phyloP scores from a whole-genome alignment of 2,888 invertebrate species.

The Clivina fossor region DNA sequence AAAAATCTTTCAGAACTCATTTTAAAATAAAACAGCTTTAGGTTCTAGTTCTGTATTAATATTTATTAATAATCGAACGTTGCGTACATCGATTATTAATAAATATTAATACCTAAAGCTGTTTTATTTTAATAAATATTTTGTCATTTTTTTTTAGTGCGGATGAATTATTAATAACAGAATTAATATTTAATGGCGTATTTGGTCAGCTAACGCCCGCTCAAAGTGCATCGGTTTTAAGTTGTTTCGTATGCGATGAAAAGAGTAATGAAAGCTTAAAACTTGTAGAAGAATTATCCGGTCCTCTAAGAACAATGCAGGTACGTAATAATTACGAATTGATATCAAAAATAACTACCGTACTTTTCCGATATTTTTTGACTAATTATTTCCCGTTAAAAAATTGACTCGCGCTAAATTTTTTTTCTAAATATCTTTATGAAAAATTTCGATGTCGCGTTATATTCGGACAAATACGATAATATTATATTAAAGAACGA shows the following conservation, averaged over 20 bases:
- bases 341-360: background rate
- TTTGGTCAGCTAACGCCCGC: constrained; percentile 83
- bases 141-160: constrained; percentile 59
- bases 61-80: too few species aligned
- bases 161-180: constrained; percentile 95
- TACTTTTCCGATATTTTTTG: background rate
- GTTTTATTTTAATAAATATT: too few species aligned
- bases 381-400: too few species aligned
- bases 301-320: constrained; percentile 89
- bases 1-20: too few species aligned
- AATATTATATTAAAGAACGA: too few species aligned
- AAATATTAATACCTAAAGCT: too few species aligned
- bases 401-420: background rate
- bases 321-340: background rate
- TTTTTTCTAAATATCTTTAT: background rate
- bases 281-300: constrained; percentile 79
- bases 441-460: too few species aligned
- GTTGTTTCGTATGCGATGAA: constrained; percentile 93
- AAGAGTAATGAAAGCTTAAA: constrained; percentile 80
- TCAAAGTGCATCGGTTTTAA: constrained; percentile 83
- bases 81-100: too few species aligned
- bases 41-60: too few species aligned
- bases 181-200: constrained; percentile 96
- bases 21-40: too few species aligned
- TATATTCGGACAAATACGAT: too few species aligned